Evolutionary conservation across 2,113 vertebrate genomes (phyloP), one percentile per base, ranked within the genome.

Genomic region (Clarias batrachus): DNA sequence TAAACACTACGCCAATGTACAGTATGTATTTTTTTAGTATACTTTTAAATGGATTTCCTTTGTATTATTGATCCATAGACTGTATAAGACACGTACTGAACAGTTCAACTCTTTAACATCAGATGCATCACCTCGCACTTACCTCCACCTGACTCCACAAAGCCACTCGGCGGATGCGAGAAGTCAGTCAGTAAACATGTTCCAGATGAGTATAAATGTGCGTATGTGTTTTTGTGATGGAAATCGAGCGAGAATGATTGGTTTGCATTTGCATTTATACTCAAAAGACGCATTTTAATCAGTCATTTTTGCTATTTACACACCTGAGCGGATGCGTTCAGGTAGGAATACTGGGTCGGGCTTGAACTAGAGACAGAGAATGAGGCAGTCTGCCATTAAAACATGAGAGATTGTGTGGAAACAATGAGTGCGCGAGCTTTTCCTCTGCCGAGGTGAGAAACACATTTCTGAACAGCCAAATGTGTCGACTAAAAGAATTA

Each of bases 401-500:
- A 87, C 60, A 76, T 56, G 59, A 80, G 54, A 83, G 83, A 83
- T 87, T 84, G 63, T 82, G 78, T 63, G 62, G 63, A 85, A 87
- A 87, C 73, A 59, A 81, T 70, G 41, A 82, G 48, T 48, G 48
- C 11, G n/a, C 23, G 57, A 71, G 83, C 85, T 25, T 11, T 74
- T 83, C 57, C 68, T 84, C 65, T 3, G 60, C 85, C 60, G 83
- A 87, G 85, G 79, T 85, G 88, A 87, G 85, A 84, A 89, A 87
- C 59, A 83, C 83, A 85, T 65, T 85, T 87, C 85, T 87, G 77
- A 76, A 87, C 86, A 89, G 68, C 88, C 85, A 87, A 86, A 87
- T 82, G 78, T 87, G 88, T 89, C 21, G 82, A 87, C 82, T 87
- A 87, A 87, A 88, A 88, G 87, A 84, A 88, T 52, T 83, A 27